Evolutionary conservation across 2,888 invertebrate genomes (phyloP).

Genomic region (Lasioglossum leucozonium): DNA sequence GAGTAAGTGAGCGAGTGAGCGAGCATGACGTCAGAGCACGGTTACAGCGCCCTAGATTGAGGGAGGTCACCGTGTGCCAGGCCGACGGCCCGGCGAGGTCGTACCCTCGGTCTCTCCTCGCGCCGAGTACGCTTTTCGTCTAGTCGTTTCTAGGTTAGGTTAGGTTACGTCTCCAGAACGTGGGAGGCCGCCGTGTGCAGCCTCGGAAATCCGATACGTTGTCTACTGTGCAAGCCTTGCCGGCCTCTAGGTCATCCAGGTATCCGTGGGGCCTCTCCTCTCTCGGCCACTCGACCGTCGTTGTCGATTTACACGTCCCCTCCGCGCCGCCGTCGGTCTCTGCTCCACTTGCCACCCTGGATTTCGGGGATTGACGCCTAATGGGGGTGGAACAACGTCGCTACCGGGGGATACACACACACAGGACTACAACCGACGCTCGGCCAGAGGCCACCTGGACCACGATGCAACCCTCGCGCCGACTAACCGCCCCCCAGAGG

Average conservation of each 20-base stretch:
- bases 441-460: neutral
- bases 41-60: constrained; percentile 84
- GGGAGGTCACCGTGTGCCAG: constrained; percentile 84
- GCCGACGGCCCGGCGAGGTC: constrained; percentile 85
- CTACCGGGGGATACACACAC: neutral
- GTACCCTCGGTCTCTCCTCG: constrained; percentile 78
- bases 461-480: neutral
- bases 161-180: constrained; percentile 77
- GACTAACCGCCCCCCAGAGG: neutral
- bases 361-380: constrained; percentile 23
- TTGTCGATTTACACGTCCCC: constrained; percentile 32
- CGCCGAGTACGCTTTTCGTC: constrained; percentile 77
- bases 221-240: constrained; percentile 40
- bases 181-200: constrained; percentile 70
- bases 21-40: constrained; percentile 82
- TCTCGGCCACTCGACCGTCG: constrained; percentile 17
- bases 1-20: constrained; percentile 66
- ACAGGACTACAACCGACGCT: neutral
- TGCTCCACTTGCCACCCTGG: constrained; percentile 33
- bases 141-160: constrained; percentile 80
- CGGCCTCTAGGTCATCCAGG: constrained; percentile 66
- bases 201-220: constrained; percentile 71
- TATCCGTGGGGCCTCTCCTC: constrained; percentile 32
- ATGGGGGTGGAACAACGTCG: neutral
- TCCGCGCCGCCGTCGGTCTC: neutral